Base-by-base conservation (phyloP, 2,888 invertebrate genomes). In the Lagria hirta region DNA sequence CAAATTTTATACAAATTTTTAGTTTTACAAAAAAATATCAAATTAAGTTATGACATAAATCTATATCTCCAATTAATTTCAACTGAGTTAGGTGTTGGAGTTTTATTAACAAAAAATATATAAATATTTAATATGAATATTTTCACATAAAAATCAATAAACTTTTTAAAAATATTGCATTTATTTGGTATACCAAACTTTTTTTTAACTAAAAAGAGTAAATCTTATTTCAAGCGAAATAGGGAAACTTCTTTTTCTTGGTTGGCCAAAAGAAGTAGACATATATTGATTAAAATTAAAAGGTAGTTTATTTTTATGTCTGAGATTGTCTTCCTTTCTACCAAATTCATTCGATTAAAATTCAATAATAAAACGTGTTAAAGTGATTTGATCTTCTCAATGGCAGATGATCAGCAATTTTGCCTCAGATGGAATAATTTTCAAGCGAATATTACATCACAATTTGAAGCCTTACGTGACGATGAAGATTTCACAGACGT, bases 351-450 rank as follows among this genome's bases (percentile, higher is more conserved):
- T 51, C 27, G 45, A 38, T 46, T 24, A 42, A 48, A 38, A 41
- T 44, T 43, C 38, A 15, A 17, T 28, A 15, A 22, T 37, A 47
- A 37, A 6, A 22, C 2, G 51, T 49, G 34, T 30, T 26, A 14
- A 18, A 33, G 43, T 32, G 43, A 37, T 34, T 22, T 40, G 41
- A 51, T 17, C 40, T 68, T 66, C 66, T 62, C 64, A 48, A 54
- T 76, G 74, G 76, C 75, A 72, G 81, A 80, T 72, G 85, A 86
- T 76, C 88, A 88, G 78, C 88, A 88, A 77, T 88, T 88, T 77
- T 88, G 88, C 80, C 81, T 89, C 75, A 81, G 88, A 76, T 89
- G 89, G 89, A 88, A 89, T 78, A 88, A 88, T 79, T 86, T 86
- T 78, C 87, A 87, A 78, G 85, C 86, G 59, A 88, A 88, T 75